Base-by-base conservation (phyloP, 2,113 vertebrate species). In the Lethenteron camtschaticum region DNA sequence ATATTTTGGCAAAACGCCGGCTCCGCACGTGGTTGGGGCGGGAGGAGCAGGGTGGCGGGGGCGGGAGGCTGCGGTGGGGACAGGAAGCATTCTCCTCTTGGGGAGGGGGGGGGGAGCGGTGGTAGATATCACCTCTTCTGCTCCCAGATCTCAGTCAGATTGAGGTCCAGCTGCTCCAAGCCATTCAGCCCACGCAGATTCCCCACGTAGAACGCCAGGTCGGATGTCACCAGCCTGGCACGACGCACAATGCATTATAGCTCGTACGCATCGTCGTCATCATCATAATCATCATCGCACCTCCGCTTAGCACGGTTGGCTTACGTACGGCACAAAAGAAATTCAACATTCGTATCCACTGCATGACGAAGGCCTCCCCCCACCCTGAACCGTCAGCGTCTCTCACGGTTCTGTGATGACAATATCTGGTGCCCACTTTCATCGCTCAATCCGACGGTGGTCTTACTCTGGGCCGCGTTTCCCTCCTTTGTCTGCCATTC, bases 141-240 rank as follows among this genome's bases (percentile, higher is more conserved):
- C 81, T 99, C 90, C 94, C 94, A 99, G 76, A 99, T 92, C 77
- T 96, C 94, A 0, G 80, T 83, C 90, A 96, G 90, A 81, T 90
- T 94, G 74, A 95, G 82, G 79, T 95, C 87, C 72, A 99, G 79
- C 57, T 77, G 76, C 79, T 92, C 88, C 74, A 99, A 86, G 73
- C 85, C 88, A 81, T 83, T 86, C 78, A 99, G 82, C 68, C 78
- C 86, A 84, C 89, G 90, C 70, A 96, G 74, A 77, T 95, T 96
- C 84, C 88, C 94, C 58, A 86, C 85, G 87, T 95, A 99, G 82
- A 99, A 96, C 63, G 90, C 90, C 70, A 99, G 86, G 75, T 99
- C 94, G 69, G 89, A 88, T 77, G 87, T 87, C 70, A 99, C 88
- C 79, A 99, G 79, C 75, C 92, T 99, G 80, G 63, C n/a, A 63